Conservation (phyloP, 2,888 invertebrate species). For the Malthinus seriepunctatus region DNA sequence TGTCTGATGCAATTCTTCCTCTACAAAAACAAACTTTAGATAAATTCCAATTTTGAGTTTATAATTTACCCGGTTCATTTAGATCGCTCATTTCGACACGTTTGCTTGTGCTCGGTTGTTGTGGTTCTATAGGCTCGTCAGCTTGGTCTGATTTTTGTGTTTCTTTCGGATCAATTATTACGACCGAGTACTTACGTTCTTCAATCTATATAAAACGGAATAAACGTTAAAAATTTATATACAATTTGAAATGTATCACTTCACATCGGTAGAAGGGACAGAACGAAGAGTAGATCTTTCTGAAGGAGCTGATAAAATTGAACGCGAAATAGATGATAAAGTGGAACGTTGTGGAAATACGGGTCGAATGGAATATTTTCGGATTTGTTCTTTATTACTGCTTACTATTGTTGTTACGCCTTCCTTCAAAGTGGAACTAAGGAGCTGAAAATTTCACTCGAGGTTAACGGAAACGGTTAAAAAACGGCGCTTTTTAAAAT, state of each 20-base stretch:
- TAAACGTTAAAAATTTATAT: not conserved
- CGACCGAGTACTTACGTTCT: not conserved
- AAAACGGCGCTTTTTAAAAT: not conserved
- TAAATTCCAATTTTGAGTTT: not conserved
- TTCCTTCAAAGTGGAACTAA: constrained; percentile 78
- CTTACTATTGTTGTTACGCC: constrained; percentile 60
- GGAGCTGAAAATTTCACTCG: constrained; percentile 60
- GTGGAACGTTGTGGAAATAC: constrained; percentile 54
- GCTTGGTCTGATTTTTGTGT: not conserved
- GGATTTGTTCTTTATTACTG: not conserved
- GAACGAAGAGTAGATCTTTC: constrained; percentile 55
- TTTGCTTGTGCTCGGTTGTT: constrained; percentile 50
- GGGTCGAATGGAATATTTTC: constrained; percentile 49
- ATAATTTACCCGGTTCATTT: constrained; percentile 41
- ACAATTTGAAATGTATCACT: constrained; percentile 36
- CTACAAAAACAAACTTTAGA: constrained; percentile 12
- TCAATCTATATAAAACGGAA: not conserved
- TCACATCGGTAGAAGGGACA: constrained; percentile 53
- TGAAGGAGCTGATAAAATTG: too few species aligned
- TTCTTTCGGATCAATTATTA: constrained; percentile 15
- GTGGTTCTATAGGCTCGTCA: constrained; percentile 39
- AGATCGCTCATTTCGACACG: constrained; percentile 48
- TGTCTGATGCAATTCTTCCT: constrained; percentile 51
- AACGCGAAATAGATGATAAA: constrained; percentile 53
- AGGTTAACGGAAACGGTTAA: not conserved